Percentiles rank a stretch among this genome's conserved stretches.
Evolutionary conservation across 2,113 vertebrate genomes (phyloP).

Genomic region (Perca fluviatilis): DNA sequence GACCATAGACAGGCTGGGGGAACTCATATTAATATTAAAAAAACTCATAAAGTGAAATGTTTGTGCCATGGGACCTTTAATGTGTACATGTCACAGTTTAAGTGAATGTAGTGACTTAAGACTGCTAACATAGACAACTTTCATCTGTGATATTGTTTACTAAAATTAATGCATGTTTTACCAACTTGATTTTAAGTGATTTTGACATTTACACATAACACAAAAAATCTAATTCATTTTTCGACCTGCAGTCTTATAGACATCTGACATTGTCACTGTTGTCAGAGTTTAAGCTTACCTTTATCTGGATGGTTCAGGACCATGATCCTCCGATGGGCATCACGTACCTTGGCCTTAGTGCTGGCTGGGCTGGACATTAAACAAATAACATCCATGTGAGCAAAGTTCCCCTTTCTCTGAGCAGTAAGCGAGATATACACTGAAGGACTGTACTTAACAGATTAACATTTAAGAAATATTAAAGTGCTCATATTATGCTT

Average conservation of each 20-base stretch:
- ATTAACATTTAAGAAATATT: conserved; percentile 19
- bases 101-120: no score
- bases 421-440: background rate
- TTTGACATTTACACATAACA: background rate
- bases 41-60: no score
- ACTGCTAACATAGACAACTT: background rate
- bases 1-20: no score
- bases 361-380: conserved; percentile 86
- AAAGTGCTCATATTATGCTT: no score
- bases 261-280: background rate
- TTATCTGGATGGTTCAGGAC: conserved; percentile 97
- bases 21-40: no score
- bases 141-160: background rate
- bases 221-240: background rate
- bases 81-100: no score
- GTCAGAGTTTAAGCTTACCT: conserved; percentile 80
- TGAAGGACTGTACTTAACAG: conserved; percentile 25
- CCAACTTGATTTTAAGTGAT: background rate
- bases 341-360: conserved; percentile 89
- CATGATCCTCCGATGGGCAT: conserved; percentile 93
- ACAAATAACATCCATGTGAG: conserved; percentile 7
- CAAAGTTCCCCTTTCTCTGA: background rate
- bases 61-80: no score
- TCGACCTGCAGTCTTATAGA: background rate
- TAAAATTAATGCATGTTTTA: background rate